Evolutionary conservation across 1,140 invertebrate species (phyloP).

Genomic region (Pentalonia nigronervosa): DNA sequence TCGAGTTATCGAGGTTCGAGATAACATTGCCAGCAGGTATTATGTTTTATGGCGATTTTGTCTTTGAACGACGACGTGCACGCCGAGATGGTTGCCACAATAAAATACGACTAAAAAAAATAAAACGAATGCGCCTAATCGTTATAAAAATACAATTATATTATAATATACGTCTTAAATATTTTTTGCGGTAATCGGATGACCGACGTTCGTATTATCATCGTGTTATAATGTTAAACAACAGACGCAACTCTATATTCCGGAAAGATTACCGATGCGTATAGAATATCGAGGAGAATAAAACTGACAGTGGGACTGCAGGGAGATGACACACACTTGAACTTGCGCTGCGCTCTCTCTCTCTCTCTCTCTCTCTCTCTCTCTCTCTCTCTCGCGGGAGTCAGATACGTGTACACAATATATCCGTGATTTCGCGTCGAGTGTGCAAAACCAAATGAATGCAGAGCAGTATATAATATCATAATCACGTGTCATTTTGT

Average conservation of each 20-base stretch:
- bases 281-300: background rate
- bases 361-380: too few species aligned
- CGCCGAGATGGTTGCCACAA: too few species aligned
- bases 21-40: too few species aligned
- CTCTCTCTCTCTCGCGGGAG: too few species aligned
- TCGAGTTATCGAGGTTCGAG: background rate
- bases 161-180: background rate
- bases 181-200: background rate
- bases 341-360: too few species aligned
- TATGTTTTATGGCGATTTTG: too few species aligned
- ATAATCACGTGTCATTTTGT: background rate
- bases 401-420: background rate
- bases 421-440: background rate
- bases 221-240: background rate
- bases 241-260: background rate
- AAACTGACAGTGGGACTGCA: background rate
- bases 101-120: background rate
- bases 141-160: too few species aligned
- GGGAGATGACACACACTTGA: background rate
- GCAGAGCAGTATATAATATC: background rate
- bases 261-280: slow-evolving; percentile 5
- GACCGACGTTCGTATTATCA: background rate
- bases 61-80: too few species aligned
- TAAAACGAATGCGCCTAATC: background rate
- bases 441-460: background rate